Percentiles rank a stretch among this genome's conserved stretches.
Conservation (phyloP, 1,140 invertebrate genomes). For the Gryllus bimaculatus region DNA sequence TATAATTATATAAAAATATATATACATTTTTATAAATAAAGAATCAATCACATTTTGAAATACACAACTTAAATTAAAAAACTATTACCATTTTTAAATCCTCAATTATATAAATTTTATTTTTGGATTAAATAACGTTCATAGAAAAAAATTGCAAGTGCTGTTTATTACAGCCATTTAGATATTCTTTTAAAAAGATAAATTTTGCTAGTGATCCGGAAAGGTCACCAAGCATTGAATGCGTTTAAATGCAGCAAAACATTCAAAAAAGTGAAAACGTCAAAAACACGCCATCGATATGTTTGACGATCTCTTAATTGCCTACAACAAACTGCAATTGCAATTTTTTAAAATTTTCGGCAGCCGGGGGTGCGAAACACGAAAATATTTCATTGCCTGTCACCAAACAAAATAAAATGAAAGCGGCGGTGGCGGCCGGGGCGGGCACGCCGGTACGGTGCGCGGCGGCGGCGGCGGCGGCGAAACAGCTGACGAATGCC, state of each 20-base stretch:
- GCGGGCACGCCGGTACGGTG: background rate
- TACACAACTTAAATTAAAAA: no score
- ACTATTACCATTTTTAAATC: no score
- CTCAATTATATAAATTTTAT: no score
- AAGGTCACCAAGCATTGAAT: background rate
- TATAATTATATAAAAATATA: no score
- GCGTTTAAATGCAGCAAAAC: background rate
- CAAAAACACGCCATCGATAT: background rate
- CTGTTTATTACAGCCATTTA: background rate
- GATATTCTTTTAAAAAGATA: background rate
- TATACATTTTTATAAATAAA: no score
- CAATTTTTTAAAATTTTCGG: background rate
- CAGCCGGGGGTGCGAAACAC: background rate
- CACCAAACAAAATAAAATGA: background rate
- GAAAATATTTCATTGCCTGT: background rate
- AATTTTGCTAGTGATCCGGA: background rate
- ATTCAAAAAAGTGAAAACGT: background rate
- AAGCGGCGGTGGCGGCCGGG: background rate
- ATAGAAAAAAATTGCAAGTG: no score
- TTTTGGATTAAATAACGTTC: no score
- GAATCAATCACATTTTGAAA: no score
- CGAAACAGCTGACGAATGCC: conserved; percentile 2
- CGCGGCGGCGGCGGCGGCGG: no score
- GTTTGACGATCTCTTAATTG: background rate
- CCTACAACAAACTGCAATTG: conserved; percentile 4